These are phyloP conservation scores for Eupithecia pulchellata DNA, from an alignment of 2,888 invertebrate genomes.

Conservation along the genomic window DNA sequence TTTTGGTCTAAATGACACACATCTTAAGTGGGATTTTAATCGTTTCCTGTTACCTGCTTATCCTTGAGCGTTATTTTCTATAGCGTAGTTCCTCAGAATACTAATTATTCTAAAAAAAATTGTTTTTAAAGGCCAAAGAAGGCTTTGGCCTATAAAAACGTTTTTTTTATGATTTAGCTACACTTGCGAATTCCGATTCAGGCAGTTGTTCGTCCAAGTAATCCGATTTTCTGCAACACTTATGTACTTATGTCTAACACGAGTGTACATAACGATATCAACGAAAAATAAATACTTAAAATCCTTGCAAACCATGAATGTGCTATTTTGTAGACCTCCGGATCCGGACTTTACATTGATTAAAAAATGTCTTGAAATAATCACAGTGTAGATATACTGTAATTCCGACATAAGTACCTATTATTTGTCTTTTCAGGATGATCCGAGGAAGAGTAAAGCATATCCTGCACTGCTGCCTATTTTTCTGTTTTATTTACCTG, in stretches of 20 bases:
- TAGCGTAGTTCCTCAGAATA: neutral
- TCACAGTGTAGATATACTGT: too few species aligned
- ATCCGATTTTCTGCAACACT: neutral
- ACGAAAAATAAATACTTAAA: neutral
- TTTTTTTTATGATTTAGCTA: neutral
- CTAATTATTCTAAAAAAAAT: too few species aligned
- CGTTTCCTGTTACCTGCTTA: neutral
- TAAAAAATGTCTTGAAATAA: too few species aligned
- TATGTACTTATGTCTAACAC: neutral
- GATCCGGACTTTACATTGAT: neutral
- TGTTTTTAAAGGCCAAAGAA: too few species aligned
- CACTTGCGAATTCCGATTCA: neutral
- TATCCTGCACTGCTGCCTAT: slow-evolving; percentile 91
- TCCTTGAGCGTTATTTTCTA: neutral
- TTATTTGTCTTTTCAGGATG: slow-evolving; percentile 72
- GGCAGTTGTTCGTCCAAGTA: neutral
- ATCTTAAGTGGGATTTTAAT: neutral
- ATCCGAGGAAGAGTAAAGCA: slow-evolving; percentile 91
- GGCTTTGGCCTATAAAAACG: too few species aligned
- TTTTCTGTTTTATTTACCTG: slow-evolving; percentile 89
- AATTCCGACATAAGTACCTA: neutral
- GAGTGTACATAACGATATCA: neutral
- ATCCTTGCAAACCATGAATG: neutral
- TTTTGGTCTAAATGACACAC: too few species aligned
- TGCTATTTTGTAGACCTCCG: neutral